Conservation (phyloP, 2,888 invertebrate genomes). For the Crepidodera aurea region DNA sequence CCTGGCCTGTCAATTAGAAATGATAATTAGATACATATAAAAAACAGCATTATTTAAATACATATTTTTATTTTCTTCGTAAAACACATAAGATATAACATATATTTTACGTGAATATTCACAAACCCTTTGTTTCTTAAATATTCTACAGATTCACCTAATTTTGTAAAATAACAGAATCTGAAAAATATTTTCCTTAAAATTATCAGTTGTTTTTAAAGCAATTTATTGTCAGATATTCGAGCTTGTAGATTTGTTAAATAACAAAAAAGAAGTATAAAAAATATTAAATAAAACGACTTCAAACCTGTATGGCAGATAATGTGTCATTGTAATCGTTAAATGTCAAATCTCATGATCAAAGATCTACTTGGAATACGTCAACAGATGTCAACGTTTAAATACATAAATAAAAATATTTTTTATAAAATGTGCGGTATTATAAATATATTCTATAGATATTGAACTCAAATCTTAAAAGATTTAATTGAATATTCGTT, state of each 20-base stretch:
- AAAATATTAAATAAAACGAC: no score
- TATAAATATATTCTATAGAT: no score
- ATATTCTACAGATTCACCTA: constrained; percentile 32
- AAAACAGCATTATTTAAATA: constrained; percentile 22
- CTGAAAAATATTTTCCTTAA: constrained; percentile 33
- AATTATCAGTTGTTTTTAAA: constrained; percentile 48
- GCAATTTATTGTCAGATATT: constrained; percentile 61
- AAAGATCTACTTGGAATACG: no score
- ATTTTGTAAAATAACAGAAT: constrained; percentile 26
- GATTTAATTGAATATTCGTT: no score
- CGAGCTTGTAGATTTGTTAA: constrained; percentile 53
- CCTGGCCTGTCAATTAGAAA: no score
- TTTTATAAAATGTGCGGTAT: no score
- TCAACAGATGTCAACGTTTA: no score
- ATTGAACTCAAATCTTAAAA: no score
- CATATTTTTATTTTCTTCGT: constrained; percentile 42
- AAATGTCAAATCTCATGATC: no score
- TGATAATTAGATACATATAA: no score
- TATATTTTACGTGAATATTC: constrained; percentile 46
- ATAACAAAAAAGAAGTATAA: constrained; percentile 1
- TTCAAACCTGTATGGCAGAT: not conserved
- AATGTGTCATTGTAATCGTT: no score
- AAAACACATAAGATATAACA: constrained; percentile 46
- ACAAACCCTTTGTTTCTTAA: constrained; percentile 31
- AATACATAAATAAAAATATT: no score